Conservation (phyloP, 2,797 vertebrate species). For the Xiphophorus birchmanni region DNA sequence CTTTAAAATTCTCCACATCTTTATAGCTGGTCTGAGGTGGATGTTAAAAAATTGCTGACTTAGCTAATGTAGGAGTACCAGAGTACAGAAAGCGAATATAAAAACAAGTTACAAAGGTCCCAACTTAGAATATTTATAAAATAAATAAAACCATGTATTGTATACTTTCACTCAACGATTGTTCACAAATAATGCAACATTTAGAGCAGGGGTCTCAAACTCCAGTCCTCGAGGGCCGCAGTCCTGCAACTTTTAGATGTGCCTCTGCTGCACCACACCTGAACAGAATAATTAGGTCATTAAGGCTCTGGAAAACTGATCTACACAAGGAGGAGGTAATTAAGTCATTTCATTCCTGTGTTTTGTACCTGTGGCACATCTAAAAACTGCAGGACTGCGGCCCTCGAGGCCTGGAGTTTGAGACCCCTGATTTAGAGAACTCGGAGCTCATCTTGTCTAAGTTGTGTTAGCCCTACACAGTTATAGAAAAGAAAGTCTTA, state of each 20-base stretch:
- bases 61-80: not conserved
- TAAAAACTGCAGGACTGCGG: too few relatives aligned
- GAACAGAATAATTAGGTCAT: too few relatives aligned
- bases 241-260: too few relatives aligned
- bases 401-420: too few relatives aligned
- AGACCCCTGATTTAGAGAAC: not conserved
- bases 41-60: too few relatives aligned
- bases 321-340: too few relatives aligned
- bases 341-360: too few relatives aligned
- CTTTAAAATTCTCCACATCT: not conserved
- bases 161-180: not conserved
- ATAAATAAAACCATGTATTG: not conserved
- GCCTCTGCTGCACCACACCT: too few relatives aligned
- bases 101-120: not conserved
- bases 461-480: not conserved
- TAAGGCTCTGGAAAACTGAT: too few relatives aligned
- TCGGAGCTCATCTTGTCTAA: not conserved
- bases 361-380: too few relatives aligned
- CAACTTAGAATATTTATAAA: not conserved
- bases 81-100: not conserved
- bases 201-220: not conserved
- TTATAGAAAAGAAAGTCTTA: slow-evolving; percentile 66
- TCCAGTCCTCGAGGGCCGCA: too few relatives aligned
- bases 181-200: not conserved
- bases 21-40: not conserved